Conservation (phyloP, 2,113 vertebrate species). For the Eonycteris spelaea region DNA sequence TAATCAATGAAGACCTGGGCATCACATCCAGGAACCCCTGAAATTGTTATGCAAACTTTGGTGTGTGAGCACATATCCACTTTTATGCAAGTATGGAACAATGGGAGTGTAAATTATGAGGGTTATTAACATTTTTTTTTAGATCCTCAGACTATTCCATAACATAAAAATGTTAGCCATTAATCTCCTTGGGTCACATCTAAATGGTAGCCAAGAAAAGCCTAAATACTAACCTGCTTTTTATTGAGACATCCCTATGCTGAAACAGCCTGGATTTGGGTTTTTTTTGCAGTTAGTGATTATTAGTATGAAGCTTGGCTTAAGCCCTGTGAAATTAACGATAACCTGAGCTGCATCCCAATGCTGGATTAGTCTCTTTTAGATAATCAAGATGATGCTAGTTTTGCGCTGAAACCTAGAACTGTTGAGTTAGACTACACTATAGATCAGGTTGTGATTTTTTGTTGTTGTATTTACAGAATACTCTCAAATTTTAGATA, state of each 20-base stretch:
- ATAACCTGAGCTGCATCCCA: not conserved
- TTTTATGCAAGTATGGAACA: not conserved
- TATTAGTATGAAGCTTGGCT: not conserved
- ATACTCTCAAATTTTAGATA: not conserved
- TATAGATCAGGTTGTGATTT: not conserved
- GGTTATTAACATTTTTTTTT: not conserved
- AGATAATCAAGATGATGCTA: not conserved
- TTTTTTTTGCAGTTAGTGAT: not conserved
- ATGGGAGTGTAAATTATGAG: not conserved
- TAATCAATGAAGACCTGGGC: not conserved
- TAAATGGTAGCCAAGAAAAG: not conserved
- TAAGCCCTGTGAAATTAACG: not conserved
- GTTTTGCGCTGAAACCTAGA: not conserved
- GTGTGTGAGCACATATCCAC: not conserved
- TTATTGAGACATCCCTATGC: not conserved
- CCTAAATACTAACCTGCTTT: not conserved
- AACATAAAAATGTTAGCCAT: not conserved
- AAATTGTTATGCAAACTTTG: not conserved
- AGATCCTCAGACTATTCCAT: not conserved
- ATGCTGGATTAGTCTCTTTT: not conserved
- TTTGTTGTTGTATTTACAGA: not conserved
- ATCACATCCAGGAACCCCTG: not conserved
- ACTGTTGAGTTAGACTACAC: not conserved
- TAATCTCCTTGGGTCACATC: not conserved
- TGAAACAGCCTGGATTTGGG: not conserved